Evolutionary conservation across 2,797 vertebrate genomes (phyloP), one percentile per base, ranked within the genome.

Genomic region (Tauraco hartlaubi): DNA sequence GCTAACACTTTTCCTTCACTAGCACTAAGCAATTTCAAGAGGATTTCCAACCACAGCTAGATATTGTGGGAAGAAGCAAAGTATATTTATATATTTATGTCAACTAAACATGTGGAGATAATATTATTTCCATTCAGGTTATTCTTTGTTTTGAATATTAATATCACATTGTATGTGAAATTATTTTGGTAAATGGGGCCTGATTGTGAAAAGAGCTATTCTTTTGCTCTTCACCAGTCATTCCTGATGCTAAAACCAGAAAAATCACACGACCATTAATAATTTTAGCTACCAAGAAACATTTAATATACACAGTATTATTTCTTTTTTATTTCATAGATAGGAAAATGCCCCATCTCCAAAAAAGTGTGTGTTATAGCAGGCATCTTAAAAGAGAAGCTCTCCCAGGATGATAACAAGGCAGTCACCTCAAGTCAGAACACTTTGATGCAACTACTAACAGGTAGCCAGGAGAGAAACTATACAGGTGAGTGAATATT

Each of bases 341-440:
- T 31, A 9, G 18, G n/a, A 64, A 73, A 63, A 43, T 4, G 4
- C 1, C 3, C 5, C 31, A 73, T 28, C 9, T 9, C 5, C 1
- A 15, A 35, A 61, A 31, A n/a, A 15, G 1, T 0, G 1, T 14
- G 13, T 37, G 19, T 44, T 78, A 16, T 4, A 77, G 15, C 6
- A 41, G 16, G 25, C n/a, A 26, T 35, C n/a, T 72, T 37, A 35
- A 52, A 58, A 85, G 26, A 14, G 82, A 77, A 61, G 26, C 52
- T 75, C 25, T 71, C 25, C 22, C 15, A 62, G 52, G 18, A 17
- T 37, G 12, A 61, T 56, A 90, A 61, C 25, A 66, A 66, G 7
- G 17, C 41, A 64, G 51, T 64, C 31, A 64, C 13, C 14, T 54
- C 33, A 56, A 78, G 31, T n/a, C 43, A 72, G 33, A 74, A 86